Base-by-base conservation (phyloP, 2,113 vertebrate species). In the Formicarius rufipectus region DNA sequence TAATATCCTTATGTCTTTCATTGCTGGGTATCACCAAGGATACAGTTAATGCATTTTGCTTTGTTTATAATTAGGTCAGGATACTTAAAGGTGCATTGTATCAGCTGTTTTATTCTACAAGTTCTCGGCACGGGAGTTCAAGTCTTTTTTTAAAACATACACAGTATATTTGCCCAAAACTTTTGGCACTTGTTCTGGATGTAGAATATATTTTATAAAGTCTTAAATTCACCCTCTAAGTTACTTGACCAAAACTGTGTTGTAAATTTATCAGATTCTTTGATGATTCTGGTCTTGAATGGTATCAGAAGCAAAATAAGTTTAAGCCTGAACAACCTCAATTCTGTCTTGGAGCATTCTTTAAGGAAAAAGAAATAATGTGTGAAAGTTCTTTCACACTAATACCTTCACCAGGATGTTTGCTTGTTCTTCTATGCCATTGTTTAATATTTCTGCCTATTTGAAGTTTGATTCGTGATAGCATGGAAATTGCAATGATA, bases 1-100 rank as follows among this genome's bases (percentile, higher is more conserved):
- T 78, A 86, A 88, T 95, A 93, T 72, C 80, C 31, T 91, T 90
- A 47, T 28, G 5, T 87, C 81, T 95, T 80, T 37, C 45, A 12
- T 52, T 96, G 76, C 90, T 92, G 28, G 75, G 52, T 53, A 45
- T 93, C 85, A 75, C 92, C 84, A 84, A 87, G 90, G 90, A 90
- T 93, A 87, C 83, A 92, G 56, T 50, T 86, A 63, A 44, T 81
- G 60, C 68, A 85, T 81, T 74, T 90, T 89, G 60, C 90, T 72
- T 12, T 2, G 45, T 71, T 90, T 92, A 77, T 69, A 83, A 92
- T 96, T 93, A 94, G 90, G 47, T 63, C 73, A 40, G 71, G 82
- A 37, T 88, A 79, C 63, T 95, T 90, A 42, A 40, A 90, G 86
- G 83, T 18, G 4, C 25, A 3, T 91, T 84, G 5, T 89, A 74